A percentile compares a stretch with the other conserved stretches of the same genome.
Conservation (phyloP, 2,888 invertebrate genomes). For the Lepetodrilus schrolli region DNA sequence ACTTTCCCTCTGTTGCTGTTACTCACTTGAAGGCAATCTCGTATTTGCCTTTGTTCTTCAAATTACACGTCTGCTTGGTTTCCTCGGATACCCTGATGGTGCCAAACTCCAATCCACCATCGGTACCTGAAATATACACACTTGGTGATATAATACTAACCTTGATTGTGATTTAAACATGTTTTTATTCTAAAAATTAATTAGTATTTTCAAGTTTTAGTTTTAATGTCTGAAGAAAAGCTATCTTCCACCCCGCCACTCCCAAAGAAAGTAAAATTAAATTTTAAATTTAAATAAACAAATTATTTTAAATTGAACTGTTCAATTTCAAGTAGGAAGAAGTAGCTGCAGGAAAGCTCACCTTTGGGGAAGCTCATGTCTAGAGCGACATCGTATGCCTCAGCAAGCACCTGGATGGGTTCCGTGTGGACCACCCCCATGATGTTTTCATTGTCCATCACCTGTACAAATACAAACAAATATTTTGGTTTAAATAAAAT, state of each 20-base stretch:
- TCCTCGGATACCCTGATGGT: constrained; percentile 74
- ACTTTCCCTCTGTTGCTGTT: neutral
- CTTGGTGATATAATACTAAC: no score
- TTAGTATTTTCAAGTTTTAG: no score
- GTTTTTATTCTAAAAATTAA: no score
- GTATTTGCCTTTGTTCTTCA: constrained; percentile 76
- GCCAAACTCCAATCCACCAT: constrained; percentile 76
- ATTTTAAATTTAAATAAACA: no score
- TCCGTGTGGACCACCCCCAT: constrained; percentile 73
- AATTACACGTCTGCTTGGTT: constrained; percentile 70
- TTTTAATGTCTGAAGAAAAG: no score
- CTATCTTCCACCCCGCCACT: no score
- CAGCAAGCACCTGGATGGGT: constrained; percentile 72
- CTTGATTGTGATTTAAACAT: no score
- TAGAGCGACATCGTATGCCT: constrained; percentile 76
- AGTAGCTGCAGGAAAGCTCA: constrained; percentile 34
- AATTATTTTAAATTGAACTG: no score
- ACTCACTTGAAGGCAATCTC: constrained; percentile 74
- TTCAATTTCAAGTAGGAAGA: no score
- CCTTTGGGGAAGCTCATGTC: constrained; percentile 76
- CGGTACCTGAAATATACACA: no score
- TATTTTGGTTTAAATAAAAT: neutral
- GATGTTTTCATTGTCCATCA: constrained; percentile 73
- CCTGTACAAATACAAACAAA: constrained; percentile 47
- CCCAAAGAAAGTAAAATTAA: no score